Conservation (phyloP, 2,797 vertebrate species). For the Linurgus olivaceus region DNA sequence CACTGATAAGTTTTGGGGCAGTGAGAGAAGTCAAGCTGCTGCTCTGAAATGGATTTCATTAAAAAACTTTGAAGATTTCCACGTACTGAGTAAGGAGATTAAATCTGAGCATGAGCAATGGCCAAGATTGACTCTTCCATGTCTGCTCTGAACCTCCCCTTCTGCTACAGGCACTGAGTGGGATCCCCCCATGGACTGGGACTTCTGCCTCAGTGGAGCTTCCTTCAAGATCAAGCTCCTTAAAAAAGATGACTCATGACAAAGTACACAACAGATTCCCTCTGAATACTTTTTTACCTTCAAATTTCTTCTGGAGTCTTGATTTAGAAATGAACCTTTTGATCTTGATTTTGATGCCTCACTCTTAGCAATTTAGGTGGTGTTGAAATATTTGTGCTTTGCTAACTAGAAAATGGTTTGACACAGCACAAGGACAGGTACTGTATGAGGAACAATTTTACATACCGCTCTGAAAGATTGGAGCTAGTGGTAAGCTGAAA, state of each 20-base stretch:
- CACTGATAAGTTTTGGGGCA: background rate
- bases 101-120: background rate
- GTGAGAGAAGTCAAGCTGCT: background rate
- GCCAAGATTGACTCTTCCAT: background rate
- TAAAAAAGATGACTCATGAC: background rate
- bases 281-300: background rate
- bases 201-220: background rate
- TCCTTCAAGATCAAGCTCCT: background rate
- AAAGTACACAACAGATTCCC: background rate
- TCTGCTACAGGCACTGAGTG: background rate
- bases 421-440: background rate
- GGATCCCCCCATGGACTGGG: background rate
- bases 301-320: background rate
- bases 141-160: background rate
- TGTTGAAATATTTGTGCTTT: conserved; percentile 25
- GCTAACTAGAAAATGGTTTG: background rate
- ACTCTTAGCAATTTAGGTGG: background rate
- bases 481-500: background rate
- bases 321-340: background rate
- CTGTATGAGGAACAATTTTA: background rate
- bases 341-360: background rate
- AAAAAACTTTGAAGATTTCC: background rate
- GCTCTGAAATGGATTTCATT: background rate
- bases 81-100: background rate
- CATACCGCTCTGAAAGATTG: background rate